These are phyloP conservation scores for Rhopalosiphum nymphaeae DNA, from an alignment of 2,888 invertebrate genomes.

Conservation along the genomic window DNA sequence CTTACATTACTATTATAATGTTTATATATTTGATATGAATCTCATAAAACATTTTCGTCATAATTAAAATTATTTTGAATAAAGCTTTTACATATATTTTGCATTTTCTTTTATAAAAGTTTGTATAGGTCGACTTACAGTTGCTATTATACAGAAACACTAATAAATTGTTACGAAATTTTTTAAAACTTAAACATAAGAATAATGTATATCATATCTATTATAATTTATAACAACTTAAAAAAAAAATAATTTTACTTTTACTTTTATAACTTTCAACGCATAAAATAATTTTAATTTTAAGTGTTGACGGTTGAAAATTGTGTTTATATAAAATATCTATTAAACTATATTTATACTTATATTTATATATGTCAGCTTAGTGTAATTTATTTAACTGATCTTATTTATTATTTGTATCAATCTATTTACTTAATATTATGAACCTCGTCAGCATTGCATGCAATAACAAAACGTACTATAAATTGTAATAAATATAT, in stretches of 20 bases:
- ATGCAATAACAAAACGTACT: not conserved
- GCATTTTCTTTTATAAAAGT: not conserved
- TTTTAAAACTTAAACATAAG: not conserved
- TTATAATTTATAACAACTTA: not conserved
- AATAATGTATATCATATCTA: not conserved
- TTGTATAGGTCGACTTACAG: not conserved
- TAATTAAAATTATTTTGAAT: not conserved
- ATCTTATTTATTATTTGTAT: not conserved
- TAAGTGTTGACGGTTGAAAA: not conserved
- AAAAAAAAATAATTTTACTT: not conserved
- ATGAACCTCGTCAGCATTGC: not conserved
- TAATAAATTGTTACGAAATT: not conserved
- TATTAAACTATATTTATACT: not conserved
- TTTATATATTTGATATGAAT: not conserved
- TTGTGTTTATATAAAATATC: not conserved
- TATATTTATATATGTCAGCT: not conserved
- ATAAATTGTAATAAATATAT: not conserved
- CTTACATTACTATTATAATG: not conserved
- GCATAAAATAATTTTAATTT: not conserved
- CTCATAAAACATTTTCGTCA: not conserved
- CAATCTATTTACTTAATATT: not conserved
- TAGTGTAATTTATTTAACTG: not conserved
- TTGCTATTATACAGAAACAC: not conserved
- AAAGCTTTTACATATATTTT: not conserved
- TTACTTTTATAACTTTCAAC: not conserved